Evolutionary conservation across 2,888 invertebrate species (phyloP).

Genomic region (Eupithecia subumbrata): DNA sequence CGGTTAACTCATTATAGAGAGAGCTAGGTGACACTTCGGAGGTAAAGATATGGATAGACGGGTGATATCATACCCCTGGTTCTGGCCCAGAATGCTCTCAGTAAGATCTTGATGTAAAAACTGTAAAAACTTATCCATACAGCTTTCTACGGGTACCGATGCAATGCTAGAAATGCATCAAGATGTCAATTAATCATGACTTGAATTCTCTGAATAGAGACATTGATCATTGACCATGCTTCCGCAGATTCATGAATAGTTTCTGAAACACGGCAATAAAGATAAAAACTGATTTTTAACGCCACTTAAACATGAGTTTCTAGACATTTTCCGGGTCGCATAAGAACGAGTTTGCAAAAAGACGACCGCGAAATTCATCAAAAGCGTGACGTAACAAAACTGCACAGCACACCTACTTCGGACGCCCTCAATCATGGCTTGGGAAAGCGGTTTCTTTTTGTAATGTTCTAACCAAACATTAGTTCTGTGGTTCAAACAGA

Average conservation of each 20-base stretch:
- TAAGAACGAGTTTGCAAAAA: conserved; percentile 63
- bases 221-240: conserved; percentile 20
- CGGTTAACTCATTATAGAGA: conserved; percentile 59
- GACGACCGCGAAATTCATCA: conserved; percentile 54
- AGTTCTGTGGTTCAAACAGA: conserved; percentile 11
- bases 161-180: conserved; percentile 46
- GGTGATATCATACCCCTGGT: conserved; percentile 66
- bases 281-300: conserved; percentile 38
- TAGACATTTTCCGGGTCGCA: conserved; percentile 53
- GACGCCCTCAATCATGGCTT: conserved; percentile 58
- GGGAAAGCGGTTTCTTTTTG: conserved; percentile 60
- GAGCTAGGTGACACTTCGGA: conserved; percentile 63
- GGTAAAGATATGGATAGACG: conserved; percentile 62
- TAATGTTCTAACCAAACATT: conserved; percentile 43
- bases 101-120: conserved; percentile 63
- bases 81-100: conserved; percentile 49
- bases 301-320: conserved; percentile 49
- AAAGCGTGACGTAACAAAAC: conserved; percentile 60
- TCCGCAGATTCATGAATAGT: neutral
- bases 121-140: conserved; percentile 65
- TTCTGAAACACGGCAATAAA: conserved; percentile 18
- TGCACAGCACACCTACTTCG: conserved; percentile 53
- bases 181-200: conserved; percentile 36
- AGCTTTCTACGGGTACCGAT: conserved; percentile 72
- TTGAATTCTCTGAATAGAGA: conserved; percentile 9